Evolutionary conservation across 2,113 vertebrate genomes (phyloP).

Genomic region (Eidolon helvum): DNA sequence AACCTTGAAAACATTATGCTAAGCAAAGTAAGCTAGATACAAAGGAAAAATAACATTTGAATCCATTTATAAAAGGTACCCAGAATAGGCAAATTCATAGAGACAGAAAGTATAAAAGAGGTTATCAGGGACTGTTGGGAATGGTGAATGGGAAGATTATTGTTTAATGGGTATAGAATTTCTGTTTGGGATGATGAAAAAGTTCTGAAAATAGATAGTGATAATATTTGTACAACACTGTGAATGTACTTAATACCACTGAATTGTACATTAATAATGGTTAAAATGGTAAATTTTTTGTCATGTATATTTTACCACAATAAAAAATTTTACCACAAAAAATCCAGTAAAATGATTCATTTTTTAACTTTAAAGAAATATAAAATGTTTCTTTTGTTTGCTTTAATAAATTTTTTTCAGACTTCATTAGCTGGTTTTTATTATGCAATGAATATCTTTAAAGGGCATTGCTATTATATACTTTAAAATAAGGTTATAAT

Average conservation of each 20-base stretch:
- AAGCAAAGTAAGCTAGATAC: neutral
- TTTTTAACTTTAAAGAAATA: neutral
- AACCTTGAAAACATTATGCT: neutral
- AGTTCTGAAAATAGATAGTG: neutral
- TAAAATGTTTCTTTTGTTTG: neutral
- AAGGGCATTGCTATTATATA: neutral
- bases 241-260: neutral
- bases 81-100: neutral
- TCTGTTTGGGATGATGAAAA: neutral
- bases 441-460: neutral
- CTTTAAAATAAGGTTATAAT: conserved; percentile 18
- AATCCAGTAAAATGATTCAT: neutral
- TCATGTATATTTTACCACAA: neutral
- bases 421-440: neutral
- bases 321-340: neutral
- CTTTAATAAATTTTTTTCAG: neutral
- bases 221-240: no score
- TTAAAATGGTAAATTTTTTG: neutral
- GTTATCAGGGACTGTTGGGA: neutral
- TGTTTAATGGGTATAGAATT: neutral
- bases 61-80: neutral
- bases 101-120: neutral
- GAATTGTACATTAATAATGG: neutral
- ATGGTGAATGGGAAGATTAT: neutral
- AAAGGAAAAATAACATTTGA: neutral